Evolutionary conservation across 2,113 vertebrate species (phyloP).

Genomic region (Sminthopsis crassicaudata): DNA sequence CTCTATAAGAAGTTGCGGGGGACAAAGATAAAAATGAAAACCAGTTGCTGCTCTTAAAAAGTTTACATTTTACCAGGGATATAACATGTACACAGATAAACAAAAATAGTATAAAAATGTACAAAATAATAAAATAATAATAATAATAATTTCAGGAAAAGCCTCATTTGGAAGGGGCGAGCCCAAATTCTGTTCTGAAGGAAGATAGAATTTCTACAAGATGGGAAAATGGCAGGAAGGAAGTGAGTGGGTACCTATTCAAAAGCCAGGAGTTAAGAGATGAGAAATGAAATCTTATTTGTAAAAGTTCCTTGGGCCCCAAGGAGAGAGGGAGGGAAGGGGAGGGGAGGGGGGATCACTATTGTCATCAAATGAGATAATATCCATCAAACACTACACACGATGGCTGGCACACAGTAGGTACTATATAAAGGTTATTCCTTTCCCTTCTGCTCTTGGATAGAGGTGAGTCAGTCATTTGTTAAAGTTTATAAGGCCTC

Average conservation of each 20-base stretch:
- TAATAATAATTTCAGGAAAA: not conserved
- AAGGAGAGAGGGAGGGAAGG: not conserved
- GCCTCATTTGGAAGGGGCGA: not conserved
- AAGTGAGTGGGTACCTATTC: not conserved
- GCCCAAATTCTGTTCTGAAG: not conserved
- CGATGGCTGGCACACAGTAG: not conserved
- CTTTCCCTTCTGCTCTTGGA: not conserved
- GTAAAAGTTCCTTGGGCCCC: not conserved
- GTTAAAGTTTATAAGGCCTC: not conserved
- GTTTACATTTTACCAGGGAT: not conserved
- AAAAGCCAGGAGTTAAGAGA: not conserved
- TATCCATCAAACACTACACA: not conserved
- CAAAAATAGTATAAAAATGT: not conserved
- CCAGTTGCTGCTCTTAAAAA: not conserved
- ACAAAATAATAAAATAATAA: not conserved
- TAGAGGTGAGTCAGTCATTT: not conserved
- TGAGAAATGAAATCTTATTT: too few species aligned
- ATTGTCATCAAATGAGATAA: not conserved
- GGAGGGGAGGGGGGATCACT: not conserved
- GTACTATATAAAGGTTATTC: not conserved
- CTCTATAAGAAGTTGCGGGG: not conserved
- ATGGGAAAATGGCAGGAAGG: not conserved
- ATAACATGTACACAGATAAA: not conserved
- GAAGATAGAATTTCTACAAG: not conserved
- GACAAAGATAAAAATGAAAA: not conserved